These are phyloP conservation scores for Cydia pomonella DNA, from an alignment of 1,140 invertebrate genomes.

Conservation along the genomic window DNA sequence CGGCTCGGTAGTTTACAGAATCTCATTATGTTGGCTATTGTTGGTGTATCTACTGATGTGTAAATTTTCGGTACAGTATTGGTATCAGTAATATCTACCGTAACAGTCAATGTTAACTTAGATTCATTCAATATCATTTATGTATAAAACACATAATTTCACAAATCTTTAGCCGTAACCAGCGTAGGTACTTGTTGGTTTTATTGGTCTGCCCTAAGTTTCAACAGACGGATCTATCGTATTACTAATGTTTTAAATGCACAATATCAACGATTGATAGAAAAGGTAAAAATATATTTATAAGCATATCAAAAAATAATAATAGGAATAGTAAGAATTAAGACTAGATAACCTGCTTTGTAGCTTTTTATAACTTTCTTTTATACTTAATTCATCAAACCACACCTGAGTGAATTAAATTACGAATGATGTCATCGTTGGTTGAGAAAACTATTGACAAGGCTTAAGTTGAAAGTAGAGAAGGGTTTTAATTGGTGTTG, in stretches of 20 bases:
- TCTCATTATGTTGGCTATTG: constrained; percentile 7
- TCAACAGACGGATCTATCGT: no score
- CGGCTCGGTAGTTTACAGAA: neutral
- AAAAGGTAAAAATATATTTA: no score
- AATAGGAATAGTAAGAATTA: neutral
- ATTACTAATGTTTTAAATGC: no score
- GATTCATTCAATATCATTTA: no score
- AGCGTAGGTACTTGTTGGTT: no score
- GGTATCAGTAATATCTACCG: neutral
- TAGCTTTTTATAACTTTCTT: constrained; percentile 7
- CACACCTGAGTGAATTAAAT: constrained; percentile 1
- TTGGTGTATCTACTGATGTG: constrained; percentile 14
- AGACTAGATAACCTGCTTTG: neutral
- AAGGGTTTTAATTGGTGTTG: neutral
- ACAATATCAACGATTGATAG: no score
- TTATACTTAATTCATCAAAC: neutral
- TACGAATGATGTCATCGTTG: neutral
- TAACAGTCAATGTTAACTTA: neutral
- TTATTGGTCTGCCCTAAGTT: no score
- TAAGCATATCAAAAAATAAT: neutral
- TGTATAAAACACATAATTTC: no score
- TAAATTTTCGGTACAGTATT: constrained; percentile 15
- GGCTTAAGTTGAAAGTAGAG: neutral
- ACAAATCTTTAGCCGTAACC: no score
- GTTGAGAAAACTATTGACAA: neutral